These are phyloP conservation scores for Prenolepis imparis DNA, from an alignment of 2,888 invertebrate genomes.

Conservation along the genomic window DNA sequence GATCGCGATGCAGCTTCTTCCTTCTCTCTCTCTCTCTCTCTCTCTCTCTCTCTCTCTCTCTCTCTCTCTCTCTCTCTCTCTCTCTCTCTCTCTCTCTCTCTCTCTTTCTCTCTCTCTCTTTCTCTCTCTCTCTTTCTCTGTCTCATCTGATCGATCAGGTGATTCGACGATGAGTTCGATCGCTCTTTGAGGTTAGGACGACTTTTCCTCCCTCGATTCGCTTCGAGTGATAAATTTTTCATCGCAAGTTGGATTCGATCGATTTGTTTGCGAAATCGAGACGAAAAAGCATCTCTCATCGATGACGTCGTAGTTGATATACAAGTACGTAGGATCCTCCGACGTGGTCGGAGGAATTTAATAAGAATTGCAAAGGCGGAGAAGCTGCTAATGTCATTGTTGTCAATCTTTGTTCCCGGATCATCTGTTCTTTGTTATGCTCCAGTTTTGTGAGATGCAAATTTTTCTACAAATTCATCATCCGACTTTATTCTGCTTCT, in stretches of 20 bases:
- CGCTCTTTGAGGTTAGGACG: conserved; percentile 27
- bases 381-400: background rate
- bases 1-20: no score
- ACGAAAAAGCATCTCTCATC: background rate
- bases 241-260: background rate
- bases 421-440: background rate
- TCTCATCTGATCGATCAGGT: conserved; percentile 8
- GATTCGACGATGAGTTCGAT: background rate
- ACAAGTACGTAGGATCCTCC: background rate
- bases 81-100: background rate
- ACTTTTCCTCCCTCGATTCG: background rate
- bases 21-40: no score
- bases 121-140: no score
- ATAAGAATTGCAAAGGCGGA: background rate
- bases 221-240: background rate
- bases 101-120: no score
- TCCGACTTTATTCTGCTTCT: background rate
- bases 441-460: background rate
- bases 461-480: background rate
- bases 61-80: background rate
- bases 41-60: background rate
- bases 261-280: background rate
- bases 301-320: background rate
- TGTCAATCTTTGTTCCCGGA: background rate
- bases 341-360: no score